phyloP scores from a whole-genome alignment of 1,140 invertebrate species.

The Lysiphlebus fabarum region DNA sequence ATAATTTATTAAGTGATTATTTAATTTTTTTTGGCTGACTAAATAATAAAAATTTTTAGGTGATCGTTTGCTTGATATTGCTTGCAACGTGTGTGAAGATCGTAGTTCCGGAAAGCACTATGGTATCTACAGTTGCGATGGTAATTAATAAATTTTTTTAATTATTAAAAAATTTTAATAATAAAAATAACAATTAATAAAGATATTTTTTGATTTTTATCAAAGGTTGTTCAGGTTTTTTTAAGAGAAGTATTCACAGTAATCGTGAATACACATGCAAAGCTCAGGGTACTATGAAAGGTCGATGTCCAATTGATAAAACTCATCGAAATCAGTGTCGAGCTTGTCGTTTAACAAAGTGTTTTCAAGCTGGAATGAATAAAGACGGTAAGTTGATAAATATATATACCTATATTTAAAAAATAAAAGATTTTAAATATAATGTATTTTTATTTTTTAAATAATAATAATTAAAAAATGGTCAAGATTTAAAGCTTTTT shows the following conservation, averaged over 20 bases:
- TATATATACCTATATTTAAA: slow-evolving; percentile 27
- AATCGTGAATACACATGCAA: slow-evolving; percentile 96
- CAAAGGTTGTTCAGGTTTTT: slow-evolving; percentile 92
- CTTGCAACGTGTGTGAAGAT: slow-evolving; percentile 95
- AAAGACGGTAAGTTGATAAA: slow-evolving; percentile 85
- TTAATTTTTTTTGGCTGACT: slow-evolving; percentile 4
- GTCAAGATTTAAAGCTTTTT: slow-evolving; percentile 2
- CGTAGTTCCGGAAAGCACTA: slow-evolving; percentile 96
- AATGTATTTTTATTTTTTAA: neutral
- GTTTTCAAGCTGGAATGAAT: slow-evolving; percentile 97
- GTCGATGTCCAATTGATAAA: slow-evolving; percentile 93
- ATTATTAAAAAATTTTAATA: slow-evolving; percentile 17
- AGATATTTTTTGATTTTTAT: neutral
- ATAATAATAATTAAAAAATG: neutral
- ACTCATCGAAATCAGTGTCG: slow-evolving; percentile 96
- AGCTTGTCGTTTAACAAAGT: slow-evolving; percentile 93
- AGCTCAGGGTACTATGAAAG: slow-evolving; percentile 87
- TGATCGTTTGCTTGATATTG: slow-evolving; percentile 90
- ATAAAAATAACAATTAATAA: too few species aligned
- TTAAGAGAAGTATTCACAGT: slow-evolving; percentile 93
- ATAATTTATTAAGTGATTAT: neutral
- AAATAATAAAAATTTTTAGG: slow-evolving; percentile 60
- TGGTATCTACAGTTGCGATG: slow-evolving; percentile 95
- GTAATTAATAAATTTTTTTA: slow-evolving; percentile 60
- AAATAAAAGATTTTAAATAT: slow-evolving; percentile 12